A percentile compares a stretch with the other conserved stretches of the same genome.
Conservation (phyloP, 2,113 vertebrate species). For the Scomber japonicus region DNA sequence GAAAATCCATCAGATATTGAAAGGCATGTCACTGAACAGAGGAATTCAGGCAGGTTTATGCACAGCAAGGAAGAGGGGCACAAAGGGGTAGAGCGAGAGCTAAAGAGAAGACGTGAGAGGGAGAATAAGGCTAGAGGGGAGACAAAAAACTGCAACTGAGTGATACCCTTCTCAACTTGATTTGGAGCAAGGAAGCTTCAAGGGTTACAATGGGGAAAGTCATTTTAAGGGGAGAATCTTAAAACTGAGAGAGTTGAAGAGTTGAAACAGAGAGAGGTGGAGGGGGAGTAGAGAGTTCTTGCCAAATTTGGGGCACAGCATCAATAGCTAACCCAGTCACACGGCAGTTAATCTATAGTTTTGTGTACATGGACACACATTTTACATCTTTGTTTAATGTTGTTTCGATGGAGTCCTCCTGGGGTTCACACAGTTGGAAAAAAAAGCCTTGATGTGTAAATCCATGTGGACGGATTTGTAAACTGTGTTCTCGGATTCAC, state of each 20-base stretch:
- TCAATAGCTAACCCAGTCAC: background rate
- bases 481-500: too few relatives aligned
- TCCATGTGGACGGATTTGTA: too few relatives aligned
- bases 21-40: constrained; percentile 58
- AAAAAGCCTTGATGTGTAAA: too few relatives aligned
- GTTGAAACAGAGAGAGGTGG: background rate
- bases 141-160: constrained; percentile 21
- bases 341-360: too few relatives aligned
- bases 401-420: too few relatives aligned
- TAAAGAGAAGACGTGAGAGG: constrained; percentile 8
- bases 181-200: constrained; percentile 39
- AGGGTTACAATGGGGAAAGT: constrained; percentile 1
- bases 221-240: constrained; percentile 22
- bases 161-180: constrained; percentile 37
- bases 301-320: constrained; percentile 23
- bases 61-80: constrained; percentile 21
- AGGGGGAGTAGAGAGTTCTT: background rate
- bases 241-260: constrained; percentile 10
- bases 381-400: too few relatives aligned
- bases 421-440: too few relatives aligned
- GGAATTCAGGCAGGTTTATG: constrained; percentile 51
- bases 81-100: background rate
- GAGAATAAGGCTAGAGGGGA: constrained; percentile 14
- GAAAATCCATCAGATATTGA: constrained; percentile 60
- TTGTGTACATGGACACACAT: too few relatives aligned